Evolutionary conservation across 2,888 invertebrate genomes (phyloP).

Genomic region (Phaedon cochleariae): DNA sequence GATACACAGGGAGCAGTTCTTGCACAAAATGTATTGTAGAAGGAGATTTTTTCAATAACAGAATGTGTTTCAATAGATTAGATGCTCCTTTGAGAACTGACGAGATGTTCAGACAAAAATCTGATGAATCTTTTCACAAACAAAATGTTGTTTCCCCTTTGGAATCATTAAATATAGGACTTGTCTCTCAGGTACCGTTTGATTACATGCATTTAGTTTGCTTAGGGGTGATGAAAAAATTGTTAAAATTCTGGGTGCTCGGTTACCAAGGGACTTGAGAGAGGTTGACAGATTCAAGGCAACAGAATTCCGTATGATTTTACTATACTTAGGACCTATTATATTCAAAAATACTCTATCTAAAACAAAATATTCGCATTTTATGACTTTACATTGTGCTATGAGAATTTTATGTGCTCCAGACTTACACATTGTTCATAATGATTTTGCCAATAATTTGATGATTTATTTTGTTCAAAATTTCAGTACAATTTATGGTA

Average conservation of each 20-base stretch:
- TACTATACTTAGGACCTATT: slow-evolving; percentile 37
- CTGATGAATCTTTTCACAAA: no score
- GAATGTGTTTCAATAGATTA: slow-evolving; percentile 9
- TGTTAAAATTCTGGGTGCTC: slow-evolving; percentile 38
- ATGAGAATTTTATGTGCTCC: slow-evolving; percentile 26
- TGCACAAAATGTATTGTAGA: slow-evolving; percentile 18
- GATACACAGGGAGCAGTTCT: slow-evolving; percentile 13
- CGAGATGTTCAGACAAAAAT: no score
- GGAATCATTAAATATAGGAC: slow-evolving; percentile 2
- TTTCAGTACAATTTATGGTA: slow-evolving; percentile 18
- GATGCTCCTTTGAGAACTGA: no score
- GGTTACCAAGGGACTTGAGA: slow-evolving; percentile 4
- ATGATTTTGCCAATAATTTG: slow-evolving; percentile 18
- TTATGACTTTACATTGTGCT: slow-evolving; percentile 31
- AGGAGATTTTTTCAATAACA: slow-evolving; percentile 14
- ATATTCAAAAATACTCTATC: slow-evolving; percentile 26
- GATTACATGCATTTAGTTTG: slow-evolving; percentile 27
- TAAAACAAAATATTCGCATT: slow-evolving; percentile 29
- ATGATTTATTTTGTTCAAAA: slow-evolving; percentile 21
- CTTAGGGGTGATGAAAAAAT: slow-evolving; percentile 20
- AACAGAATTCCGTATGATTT: slow-evolving; percentile 37
- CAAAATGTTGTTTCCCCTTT: slow-evolving; percentile 9
- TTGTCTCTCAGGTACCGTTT: slow-evolving; percentile 17
- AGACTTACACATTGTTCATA: slow-evolving; percentile 15
- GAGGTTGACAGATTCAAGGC: slow-evolving; percentile 31